Evolutionary conservation across 2,888 invertebrate species (phyloP), one percentile per base, ranked within the genome.

Genomic region (Catocala fraxini): DNA sequence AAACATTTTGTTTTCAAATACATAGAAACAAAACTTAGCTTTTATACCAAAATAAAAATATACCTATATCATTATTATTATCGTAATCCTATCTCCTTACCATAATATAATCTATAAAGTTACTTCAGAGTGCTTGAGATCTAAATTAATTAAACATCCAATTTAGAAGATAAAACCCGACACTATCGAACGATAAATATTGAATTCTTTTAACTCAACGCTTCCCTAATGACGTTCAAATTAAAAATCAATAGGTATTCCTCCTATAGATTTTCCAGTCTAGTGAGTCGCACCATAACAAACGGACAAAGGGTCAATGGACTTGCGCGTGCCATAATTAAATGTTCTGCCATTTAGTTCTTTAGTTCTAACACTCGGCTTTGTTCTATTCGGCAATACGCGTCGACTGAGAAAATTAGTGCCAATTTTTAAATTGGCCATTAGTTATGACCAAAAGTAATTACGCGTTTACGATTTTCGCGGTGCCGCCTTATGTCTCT

Each of bases 241-340:
- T 87, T 86, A 85, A 89, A 88, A 90, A 90, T 90, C 88, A 77
- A 89, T 89, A 86, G 73, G 80, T 82, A 81, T 78, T 79, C 75
- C 80, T 81, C 69, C 80, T 77, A 82, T 79, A 81, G 81, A 79
- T 85, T 89, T 89, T 89, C 85, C 89, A 87, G 89, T 89, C 89
- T 90, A 80, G 80, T 84, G 86, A 79, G 63, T 85, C 79, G 78
- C 82, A 77, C 84, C 82, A 85, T 82, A 79, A 84, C 81, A 85
- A 82, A 80, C 81, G 80, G 73, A 79, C 72, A 75, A 70, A 68
- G 73, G 87, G 82, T 82, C 85, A 65, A 59, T 72, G 87, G 75
- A 82, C 89, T 65, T 69, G 58, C 57, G 64, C 68, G 67, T 73
- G 74, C 56, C 56, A 47, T 71, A 59, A 64, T 70, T 53, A 65